phyloP scores from a whole-genome alignment of 2,797 vertebrate species.

The Anisognathus igniventris region DNA sequence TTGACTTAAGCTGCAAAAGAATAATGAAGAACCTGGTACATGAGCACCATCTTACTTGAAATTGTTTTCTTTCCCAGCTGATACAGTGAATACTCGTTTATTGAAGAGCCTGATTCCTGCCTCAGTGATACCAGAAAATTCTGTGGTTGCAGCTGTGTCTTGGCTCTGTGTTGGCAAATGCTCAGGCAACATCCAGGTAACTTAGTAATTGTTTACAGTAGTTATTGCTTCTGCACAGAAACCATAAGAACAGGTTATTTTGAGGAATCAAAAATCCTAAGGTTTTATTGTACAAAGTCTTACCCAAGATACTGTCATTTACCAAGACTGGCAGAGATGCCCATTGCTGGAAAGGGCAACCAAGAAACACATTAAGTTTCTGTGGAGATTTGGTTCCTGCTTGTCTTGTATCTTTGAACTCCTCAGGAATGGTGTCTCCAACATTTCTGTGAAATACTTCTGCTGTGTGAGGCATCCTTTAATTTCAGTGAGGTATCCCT shows the following conservation, averaged over 20 bases:
- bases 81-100: constrained; percentile 71
- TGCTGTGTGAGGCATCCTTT: neutral
- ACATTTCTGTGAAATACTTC: neutral
- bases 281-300: neutral
- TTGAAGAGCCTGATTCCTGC: constrained; percentile 88
- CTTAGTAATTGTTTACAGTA: neutral
- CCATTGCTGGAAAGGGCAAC: neutral
- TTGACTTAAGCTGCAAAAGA: neutral
- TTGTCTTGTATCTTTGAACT: neutral
- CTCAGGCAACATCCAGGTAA: constrained; percentile 82
- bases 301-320: neutral
- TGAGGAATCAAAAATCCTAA: neutral
- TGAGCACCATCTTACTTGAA: neutral
- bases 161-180: constrained; percentile 84
- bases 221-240: neutral
- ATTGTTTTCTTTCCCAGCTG: constrained; percentile 33
- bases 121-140: constrained; percentile 80
- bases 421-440: neutral
- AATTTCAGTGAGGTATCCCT: neutral
- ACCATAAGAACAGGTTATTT: neutral
- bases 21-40: neutral
- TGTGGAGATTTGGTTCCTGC: neutral
- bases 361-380: neutral
- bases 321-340: neutral
- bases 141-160: constrained; percentile 83